Percentiles rank a stretch among this genome's conserved stretches.
Conservation (phyloP, 2,113 vertebrate species). For the Poeciliopsis prolifica region DNA sequence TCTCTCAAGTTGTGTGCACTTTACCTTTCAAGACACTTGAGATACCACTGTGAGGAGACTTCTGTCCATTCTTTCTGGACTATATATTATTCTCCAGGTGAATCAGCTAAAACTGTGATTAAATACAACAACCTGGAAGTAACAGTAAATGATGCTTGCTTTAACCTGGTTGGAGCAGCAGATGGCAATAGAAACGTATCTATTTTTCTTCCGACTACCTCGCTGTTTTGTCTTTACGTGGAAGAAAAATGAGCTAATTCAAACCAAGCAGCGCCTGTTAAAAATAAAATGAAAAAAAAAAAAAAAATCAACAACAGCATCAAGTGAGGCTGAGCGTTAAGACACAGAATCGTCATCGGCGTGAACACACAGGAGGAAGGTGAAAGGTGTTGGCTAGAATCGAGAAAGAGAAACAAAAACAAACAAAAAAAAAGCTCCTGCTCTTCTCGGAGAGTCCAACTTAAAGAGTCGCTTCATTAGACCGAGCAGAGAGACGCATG, state of each 20-base stretch:
- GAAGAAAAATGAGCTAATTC: conserved; percentile 43
- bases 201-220: conserved; percentile 6
- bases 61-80: conserved; percentile 13
- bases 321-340: conserved; percentile 36
- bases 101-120: conserved; percentile 52
- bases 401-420: background rate
- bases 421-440: conserved; percentile 1
- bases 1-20: conserved; percentile 54
- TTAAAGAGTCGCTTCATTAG: conserved; percentile 1
- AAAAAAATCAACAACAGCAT: background rate
- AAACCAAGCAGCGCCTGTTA: conserved; percentile 47
- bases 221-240: background rate
- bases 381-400: conserved; percentile 6
- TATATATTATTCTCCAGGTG: conserved; percentile 16
- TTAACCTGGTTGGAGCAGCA: conserved; percentile 19
- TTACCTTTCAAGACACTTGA: conserved; percentile 53
- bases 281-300: conserved; percentile 28
- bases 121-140: conserved; percentile 52
- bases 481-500: conserved; percentile 2
- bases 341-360: conserved; percentile 24
- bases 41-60: conserved; percentile 23
- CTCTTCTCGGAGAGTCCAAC: conserved; percentile 13
- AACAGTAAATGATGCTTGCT: conserved; percentile 38
- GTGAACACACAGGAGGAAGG: conserved; percentile 3
- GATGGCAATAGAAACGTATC: background rate